Evolutionary conservation across 1,140 invertebrate genomes (phyloP), one percentile per base, ranked within the genome.

Genomic region (Drosophila sulfurigaster): DNA sequence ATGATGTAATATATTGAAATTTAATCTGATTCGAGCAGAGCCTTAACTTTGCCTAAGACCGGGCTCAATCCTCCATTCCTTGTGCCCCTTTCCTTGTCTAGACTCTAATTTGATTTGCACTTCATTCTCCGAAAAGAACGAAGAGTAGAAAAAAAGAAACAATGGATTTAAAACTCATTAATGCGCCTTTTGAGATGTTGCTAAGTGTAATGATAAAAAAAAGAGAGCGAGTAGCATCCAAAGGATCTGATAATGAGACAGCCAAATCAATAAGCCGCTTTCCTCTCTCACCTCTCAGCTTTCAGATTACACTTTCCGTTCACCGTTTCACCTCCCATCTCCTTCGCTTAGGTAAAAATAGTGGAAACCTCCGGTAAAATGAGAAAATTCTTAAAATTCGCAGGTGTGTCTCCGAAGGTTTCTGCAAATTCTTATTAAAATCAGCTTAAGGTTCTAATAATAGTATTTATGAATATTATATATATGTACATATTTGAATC

Each of bases 1-100:
- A 73, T 82, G 46, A 74, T 75, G 64, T 78, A 81, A 85, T 78
- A 73, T 89, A 89, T 85, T 82, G 70, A 78, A 80, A 85, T 71
- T 52, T 85, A 88, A 88, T 89, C 74, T 73, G 71, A 81, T 73
- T 81, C 56, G 57, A 77, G 65, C 25, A 8, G 43, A 63, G 51
- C 25, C 56, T 5, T 10, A 51, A 62, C 41, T 58, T 45, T 28
- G 28, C 5, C 64, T 62, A 45, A 69, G 52, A n/a, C 52, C 2
- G 5, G 16, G 5, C 48, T 56, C 13, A 30, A 28, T 4, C 20
- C 13, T n/a, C 13, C 5, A 3, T 0, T 6, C 10, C 5, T 11
- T 1, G 4, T 2, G 11, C 25, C 60, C 3, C 10, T 13, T n/a
- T 49, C 30, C 46, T 35, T 28, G 3, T 25, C 43, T 35, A 46